phyloP scores from a whole-genome alignment of 2,113 vertebrate genomes.

The Megaceryle torquata region DNA sequence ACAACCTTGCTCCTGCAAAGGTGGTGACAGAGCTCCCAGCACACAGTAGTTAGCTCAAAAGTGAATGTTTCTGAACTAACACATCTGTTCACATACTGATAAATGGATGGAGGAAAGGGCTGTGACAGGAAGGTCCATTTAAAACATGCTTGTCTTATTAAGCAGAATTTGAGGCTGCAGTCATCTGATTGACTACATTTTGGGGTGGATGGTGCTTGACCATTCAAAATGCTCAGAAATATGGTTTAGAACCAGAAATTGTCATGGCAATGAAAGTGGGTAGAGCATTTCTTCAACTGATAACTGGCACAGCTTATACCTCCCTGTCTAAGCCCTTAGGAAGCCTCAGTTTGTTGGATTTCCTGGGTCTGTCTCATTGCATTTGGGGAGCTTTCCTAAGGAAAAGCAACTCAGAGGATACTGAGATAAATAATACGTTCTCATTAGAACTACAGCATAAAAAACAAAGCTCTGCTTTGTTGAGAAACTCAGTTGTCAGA shows the following conservation, averaged over 20 bases:
- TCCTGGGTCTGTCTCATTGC: neutral
- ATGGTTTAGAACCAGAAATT: neutral
- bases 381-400: neutral
- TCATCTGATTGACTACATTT: neutral
- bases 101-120: slow-evolving; percentile 29
- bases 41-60: neutral
- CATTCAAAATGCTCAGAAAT: neutral
- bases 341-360: slow-evolving; percentile 6
- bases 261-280: neutral
- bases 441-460: slow-evolving; percentile 49
- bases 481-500: slow-evolving; percentile 35
- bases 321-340: neutral
- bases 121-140: slow-evolving; percentile 8
- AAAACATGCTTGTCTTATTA: neutral
- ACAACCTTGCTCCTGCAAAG: neutral
- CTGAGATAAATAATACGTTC: slow-evolving; percentile 7
- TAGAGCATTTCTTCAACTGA: neutral
- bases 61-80: neutral
- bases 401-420: slow-evolving; percentile 19
- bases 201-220: neutral
- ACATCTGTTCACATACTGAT: neutral
- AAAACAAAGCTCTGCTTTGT: slow-evolving; percentile 69
- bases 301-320: neutral
- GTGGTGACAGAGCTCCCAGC: neutral
- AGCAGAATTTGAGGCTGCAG: neutral